Conservation (phyloP, 2,888 invertebrate genomes). For the Tolmerus cingulatus region DNA sequence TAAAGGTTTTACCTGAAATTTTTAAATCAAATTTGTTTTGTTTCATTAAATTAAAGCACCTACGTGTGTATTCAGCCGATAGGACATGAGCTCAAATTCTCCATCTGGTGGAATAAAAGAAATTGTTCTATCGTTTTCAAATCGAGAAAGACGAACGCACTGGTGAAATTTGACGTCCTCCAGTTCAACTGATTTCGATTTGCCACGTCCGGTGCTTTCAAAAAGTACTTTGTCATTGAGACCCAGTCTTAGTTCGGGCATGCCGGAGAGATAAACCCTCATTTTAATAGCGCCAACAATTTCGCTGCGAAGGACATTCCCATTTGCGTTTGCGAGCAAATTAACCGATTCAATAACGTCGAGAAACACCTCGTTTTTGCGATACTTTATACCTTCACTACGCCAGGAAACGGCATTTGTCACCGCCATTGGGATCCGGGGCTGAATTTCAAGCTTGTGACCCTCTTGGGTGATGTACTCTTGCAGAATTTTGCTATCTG, state of each 20-base stretch:
- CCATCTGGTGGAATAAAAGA: conserved; percentile 99
- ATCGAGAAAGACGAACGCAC: conserved; percentile 94
- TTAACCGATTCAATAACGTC: conserved; percentile 99
- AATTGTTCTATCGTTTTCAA: conserved; percentile 98
- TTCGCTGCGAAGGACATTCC: conserved; percentile 95
- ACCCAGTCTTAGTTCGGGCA: conserved; percentile 96
- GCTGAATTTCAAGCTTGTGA: conserved; percentile 95
- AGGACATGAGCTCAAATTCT: conserved; percentile 99
- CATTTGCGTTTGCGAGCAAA: conserved; percentile 93
- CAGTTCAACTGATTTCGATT: conserved; percentile 96
- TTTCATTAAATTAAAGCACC: no score
- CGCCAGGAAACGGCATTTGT: conserved; percentile 99
- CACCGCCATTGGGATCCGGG: conserved; percentile 96
- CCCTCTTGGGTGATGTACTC: conserved; percentile 99
- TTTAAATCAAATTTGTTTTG: no score
- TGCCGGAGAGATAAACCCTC: conserved; percentile 97
- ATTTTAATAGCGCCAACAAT: conserved; percentile 99
- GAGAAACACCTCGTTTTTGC: conserved; percentile 98
- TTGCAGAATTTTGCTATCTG: conserved; percentile 96
- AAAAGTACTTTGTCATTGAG: conserved; percentile 98
- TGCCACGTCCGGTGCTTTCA: conserved; percentile 96
- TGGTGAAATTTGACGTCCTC: conserved; percentile 99
- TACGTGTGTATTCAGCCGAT: conserved; percentile 94
- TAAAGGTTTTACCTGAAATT: conserved; percentile 77
- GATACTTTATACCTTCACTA: conserved; percentile 97